Evolutionary conservation across 2,888 invertebrate species (phyloP).

Genomic region (Notodromas monacha): DNA sequence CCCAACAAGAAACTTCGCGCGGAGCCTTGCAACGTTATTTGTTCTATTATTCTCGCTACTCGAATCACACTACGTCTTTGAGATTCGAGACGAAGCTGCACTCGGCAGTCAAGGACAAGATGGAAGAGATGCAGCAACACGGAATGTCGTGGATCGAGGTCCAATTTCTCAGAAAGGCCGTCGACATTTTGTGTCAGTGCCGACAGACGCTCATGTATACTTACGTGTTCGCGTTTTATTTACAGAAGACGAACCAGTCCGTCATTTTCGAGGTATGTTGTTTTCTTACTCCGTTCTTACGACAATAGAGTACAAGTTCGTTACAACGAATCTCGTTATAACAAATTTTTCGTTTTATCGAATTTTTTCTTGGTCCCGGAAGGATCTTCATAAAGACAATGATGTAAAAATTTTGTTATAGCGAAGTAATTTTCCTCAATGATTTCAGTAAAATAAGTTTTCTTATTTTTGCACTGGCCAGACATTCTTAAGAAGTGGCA

Average conservation of each 20-base stretch:
- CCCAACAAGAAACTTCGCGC: conserved; percentile 74
- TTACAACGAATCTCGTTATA: no score
- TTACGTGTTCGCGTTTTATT: conserved; percentile 94
- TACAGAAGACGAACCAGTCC: conserved; percentile 89
- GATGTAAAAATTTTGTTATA: no score
- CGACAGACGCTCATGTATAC: conserved; percentile 95
- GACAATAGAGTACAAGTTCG: no score
- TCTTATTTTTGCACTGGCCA: no score
- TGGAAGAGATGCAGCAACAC: conserved; percentile 98
- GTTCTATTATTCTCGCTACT: conserved; percentile 93
- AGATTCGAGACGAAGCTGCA: conserved; percentile 91
- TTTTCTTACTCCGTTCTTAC: no score
- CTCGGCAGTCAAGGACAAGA: conserved; percentile 77
- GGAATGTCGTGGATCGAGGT: conserved; percentile 99
- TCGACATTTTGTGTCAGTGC: conserved; percentile 82
- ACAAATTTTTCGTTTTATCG: no score
- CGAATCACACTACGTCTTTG: conserved; percentile 96
- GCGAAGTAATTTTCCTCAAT: no score
- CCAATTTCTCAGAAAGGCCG: conserved; percentile 88
- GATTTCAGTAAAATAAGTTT: no score
- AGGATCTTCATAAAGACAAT: no score
- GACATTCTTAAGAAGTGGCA: no score
- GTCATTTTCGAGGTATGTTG: conserved; percentile 54
- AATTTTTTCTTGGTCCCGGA: no score
- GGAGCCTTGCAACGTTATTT: conserved; percentile 80